Evolutionary conservation across 2,113 vertebrate species (phyloP), one percentile per base, ranked within the genome.

Genomic region (Myiozetetes cayanensis): DNA sequence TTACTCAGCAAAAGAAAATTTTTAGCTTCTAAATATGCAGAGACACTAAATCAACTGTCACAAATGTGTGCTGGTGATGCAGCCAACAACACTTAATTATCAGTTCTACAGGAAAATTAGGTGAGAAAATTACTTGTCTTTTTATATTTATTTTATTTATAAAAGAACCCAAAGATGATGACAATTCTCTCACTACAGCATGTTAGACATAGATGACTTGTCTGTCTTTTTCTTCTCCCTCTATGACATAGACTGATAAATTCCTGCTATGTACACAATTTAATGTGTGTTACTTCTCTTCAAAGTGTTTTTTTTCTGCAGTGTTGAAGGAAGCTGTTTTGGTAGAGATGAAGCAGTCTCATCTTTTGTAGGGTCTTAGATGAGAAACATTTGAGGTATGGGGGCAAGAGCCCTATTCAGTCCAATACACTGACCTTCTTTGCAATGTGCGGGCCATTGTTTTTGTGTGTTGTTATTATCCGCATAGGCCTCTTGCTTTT

Each of bases 91-190:
- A 98, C 98, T 98, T 98, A 98, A 98, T 98, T 98, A 98, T 98
- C 98, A 98, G 98, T 97, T 98, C 97, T 97, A 97, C 97, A 97
- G 97, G 97, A 97, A 98, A 98, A 98, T 98, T 98, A 98, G 97
- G 98, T 98, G 98, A 98, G 98, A 98, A 98, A 98, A 98, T 98
- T 97, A 97, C 98, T 98, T 98, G 97, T 97, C 97, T 98, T 98
- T 98, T 98, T 98, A 97, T 97, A 98, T 98, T 98, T 97, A 97
- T 98, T 98, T 98, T 98, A 97, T 98, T 98, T 98, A 97, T 97
- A 97, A 98, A 98, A 96, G 90, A 97, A 97, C 76, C 73, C 94
- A 95, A 96, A 96, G 94, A 97, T 37, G 77, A 96, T 92, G 93
- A 94, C 33, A 93, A 92, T 96, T 97, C 94, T 96, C 90, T 90